Evolutionary conservation across 2,888 invertebrate species (phyloP).

Genomic region (Tupiocoris notatus): DNA sequence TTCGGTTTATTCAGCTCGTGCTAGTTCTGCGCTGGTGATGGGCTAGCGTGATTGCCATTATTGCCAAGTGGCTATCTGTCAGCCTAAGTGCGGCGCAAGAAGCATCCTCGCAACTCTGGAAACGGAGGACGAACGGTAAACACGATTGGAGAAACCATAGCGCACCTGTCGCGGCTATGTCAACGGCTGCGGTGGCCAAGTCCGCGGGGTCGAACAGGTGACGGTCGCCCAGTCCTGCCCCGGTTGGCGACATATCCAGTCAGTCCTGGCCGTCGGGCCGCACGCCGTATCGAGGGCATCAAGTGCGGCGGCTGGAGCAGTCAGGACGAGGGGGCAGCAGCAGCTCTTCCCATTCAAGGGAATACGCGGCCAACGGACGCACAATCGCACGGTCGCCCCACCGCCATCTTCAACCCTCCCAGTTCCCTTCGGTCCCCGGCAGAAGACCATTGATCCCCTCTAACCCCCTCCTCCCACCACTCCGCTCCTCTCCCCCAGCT

Average conservation of each 20-base stretch:
- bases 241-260: not conserved
- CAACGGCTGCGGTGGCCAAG: not conserved
- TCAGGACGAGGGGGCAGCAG: not conserved
- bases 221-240: not conserved
- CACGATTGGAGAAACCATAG: no score
- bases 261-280: not conserved
- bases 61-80: no score
- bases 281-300: not conserved
- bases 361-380: slow-evolving; percentile 21
- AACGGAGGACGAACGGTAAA: no score
- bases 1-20: no score
- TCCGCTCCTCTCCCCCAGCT: not conserved
- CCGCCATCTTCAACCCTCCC: not conserved
- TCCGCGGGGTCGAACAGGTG: slow-evolving; percentile 1
- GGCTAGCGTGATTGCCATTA: no score
- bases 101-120: no score
- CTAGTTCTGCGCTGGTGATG: no score
- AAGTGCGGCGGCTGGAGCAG: not conserved
- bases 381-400: slow-evolving; percentile 9
- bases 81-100: no score
- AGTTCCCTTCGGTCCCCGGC: not conserved
- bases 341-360: slow-evolving; percentile 32
- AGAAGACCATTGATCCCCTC: not conserved
- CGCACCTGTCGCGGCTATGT: slow-evolving; percentile 6
- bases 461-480: slow-evolving; percentile 8